These are phyloP conservation scores for Decapterus maruadsi DNA, from an alignment of 2,797 vertebrate species.

Conservation along the genomic window DNA sequence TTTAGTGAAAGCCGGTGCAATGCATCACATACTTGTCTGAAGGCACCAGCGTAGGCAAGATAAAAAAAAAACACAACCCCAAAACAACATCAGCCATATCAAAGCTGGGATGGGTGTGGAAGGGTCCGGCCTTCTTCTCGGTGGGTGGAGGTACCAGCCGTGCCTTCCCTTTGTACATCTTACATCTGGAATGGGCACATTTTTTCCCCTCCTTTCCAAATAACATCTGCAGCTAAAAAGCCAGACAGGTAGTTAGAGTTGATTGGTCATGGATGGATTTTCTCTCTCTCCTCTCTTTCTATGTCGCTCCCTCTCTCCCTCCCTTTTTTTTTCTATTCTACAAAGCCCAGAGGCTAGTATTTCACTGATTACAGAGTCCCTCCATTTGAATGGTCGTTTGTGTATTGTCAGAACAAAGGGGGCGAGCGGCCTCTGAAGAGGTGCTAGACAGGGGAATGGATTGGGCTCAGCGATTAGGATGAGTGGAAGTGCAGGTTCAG, in stretches of 20 bases:
- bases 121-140: conserved; percentile 50
- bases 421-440: conserved; percentile 86
- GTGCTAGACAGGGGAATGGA: conserved; percentile 91
- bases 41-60: conserved; percentile 41
- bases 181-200: conserved; percentile 82
- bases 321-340: conserved; percentile 63
- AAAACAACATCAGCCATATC: conserved; percentile 65
- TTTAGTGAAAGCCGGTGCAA: conserved; percentile 59
- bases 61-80: conserved; percentile 57
- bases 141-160: conserved; percentile 80
- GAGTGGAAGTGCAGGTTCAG: conserved; percentile 86
- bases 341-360: conserved; percentile 89
- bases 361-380: conserved; percentile 91
- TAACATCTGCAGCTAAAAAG: conserved; percentile 87
- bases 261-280: conserved; percentile 88
- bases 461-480: conserved; percentile 87
- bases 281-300: conserved; percentile 69
- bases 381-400: conserved; percentile 90
- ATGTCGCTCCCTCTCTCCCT: conserved; percentile 51
- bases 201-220: conserved; percentile 68
- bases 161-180: conserved; percentile 75
- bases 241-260: conserved; percentile 89
- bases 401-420: conserved; percentile 92
- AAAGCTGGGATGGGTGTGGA: conserved; percentile 71
- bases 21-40: conserved; percentile 54